Base-by-base conservation (phyloP, 2,888 invertebrate species). In the Drosophila nigritarsus region DNA sequence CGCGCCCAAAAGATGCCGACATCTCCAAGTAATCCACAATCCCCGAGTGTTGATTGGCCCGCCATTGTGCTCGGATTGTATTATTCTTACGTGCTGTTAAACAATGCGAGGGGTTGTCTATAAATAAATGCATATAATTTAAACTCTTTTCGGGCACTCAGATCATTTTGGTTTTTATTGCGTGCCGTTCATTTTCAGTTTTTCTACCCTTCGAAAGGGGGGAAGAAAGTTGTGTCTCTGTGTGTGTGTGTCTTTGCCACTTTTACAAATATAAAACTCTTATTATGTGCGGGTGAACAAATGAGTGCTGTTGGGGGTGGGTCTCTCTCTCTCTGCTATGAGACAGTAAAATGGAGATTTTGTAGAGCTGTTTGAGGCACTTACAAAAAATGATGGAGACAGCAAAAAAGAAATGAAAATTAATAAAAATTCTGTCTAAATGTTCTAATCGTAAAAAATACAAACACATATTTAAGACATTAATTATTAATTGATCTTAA, bases 121-220 rank as follows among this genome's bases (percentile, higher is more conserved):
- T 77, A 84, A 87, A 85, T 85, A 85, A 88, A 82, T 62, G 4
- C 72, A 77, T 73, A 89, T 73, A 79, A 62, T 74, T 83, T 74
- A 69, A 74, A 80, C 83, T 77, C 88, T 75, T 88, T 85, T 80
- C 65, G 82, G 84, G 68, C 69, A 81, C 78, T 83, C 66, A 58
- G 24, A 50, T 78, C 69, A 80, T 82, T 83, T 83, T 83, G 84
- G 89, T 89, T 89, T 87, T 89, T 89, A 87, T 85, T 87, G 67
- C 61, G 61, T 29, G 75, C 72, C 64, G 76, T 87, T 87, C 83
- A 87, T 89, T 65, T 79, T 66, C 58, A 73, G 68, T 63, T 66
- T 54, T 68, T 51, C 58, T 38, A n/a, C 49, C 54, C 66, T 61
- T 42, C 34, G 15, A 58, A 40, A 5, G 27, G 40, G 69, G 56